Percentiles rank a stretch among this genome's conserved stretches.
These are phyloP conservation scores for Ariolimax columbianus DNA, from an alignment of 2,888 invertebrate genomes.

Conservation along the genomic window DNA sequence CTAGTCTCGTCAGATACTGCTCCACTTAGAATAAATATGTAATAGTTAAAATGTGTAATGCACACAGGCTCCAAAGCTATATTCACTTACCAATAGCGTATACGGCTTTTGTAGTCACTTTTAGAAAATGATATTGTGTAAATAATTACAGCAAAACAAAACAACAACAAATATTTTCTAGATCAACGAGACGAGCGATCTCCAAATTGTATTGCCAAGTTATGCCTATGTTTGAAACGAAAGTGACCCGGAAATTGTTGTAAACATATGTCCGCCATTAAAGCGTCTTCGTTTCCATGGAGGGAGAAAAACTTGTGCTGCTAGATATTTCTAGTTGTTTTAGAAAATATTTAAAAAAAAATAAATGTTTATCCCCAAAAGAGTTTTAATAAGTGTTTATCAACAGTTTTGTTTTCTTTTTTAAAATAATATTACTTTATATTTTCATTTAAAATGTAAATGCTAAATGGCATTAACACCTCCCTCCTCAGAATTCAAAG, in stretches of 20 bases:
- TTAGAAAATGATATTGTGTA: too few relatives aligned
- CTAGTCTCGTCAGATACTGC: too few relatives aligned
- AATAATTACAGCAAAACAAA: too few relatives aligned
- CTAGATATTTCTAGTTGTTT: not conserved
- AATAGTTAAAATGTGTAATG: too few relatives aligned
- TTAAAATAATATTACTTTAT: not conserved
- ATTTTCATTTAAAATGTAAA: not conserved
- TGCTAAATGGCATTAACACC: not conserved
- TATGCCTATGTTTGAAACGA: not conserved
- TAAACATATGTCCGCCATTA: conserved; percentile 20
- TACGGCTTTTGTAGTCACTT: too few relatives aligned
- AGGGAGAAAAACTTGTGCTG: conserved; percentile 12
- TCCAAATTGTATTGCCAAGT: not conserved
- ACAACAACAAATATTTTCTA: too few relatives aligned
- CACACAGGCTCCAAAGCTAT: too few relatives aligned
- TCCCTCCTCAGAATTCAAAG: not conserved
- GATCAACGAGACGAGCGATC: too few relatives aligned
- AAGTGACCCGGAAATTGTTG: not conserved
- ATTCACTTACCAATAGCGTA: too few relatives aligned
- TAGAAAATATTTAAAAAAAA: not conserved
- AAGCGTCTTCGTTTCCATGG: conserved; percentile 46
- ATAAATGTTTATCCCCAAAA: not conserved
- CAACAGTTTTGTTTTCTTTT: not conserved
- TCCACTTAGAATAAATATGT: too few relatives aligned
- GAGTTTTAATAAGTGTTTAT: too few relatives aligned